Conservation (phyloP, 1,140 invertebrate genomes). For the Scaptomyza montana region DNA sequence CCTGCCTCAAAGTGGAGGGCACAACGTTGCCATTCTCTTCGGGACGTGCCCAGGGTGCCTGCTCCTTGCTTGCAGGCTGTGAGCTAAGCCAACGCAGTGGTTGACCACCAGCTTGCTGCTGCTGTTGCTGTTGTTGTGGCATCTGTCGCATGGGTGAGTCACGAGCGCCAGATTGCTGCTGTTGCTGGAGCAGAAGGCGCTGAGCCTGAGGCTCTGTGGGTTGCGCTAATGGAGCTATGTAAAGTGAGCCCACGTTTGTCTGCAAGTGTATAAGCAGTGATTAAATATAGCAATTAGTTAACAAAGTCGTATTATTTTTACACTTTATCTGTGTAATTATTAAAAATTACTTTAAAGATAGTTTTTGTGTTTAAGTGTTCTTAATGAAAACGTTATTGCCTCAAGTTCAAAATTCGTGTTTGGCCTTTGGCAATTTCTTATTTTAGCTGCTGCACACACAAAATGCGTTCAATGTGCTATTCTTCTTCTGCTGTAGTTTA, state of each 20-base stretch:
- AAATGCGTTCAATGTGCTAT: conserved; percentile 64
- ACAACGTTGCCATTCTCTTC: conserved; percentile 78
- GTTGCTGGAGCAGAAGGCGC: conserved; percentile 69
- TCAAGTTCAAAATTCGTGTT: conserved; percentile 81
- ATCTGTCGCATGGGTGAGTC: conserved; percentile 75
- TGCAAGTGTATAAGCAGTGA: conserved; percentile 8
- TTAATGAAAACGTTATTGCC: conserved; percentile 4
- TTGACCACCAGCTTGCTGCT: conserved; percentile 54
- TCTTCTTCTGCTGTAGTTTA: conserved; percentile 35
- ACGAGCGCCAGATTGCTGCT: conserved; percentile 55
- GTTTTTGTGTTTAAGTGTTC: not conserved
- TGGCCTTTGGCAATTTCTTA: conserved; percentile 65
- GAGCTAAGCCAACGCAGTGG: conserved; percentile 72
- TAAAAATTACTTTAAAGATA: too few relatives aligned
- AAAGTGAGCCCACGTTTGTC: conserved; percentile 81
- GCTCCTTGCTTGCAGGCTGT: conserved; percentile 68
- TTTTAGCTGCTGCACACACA: conserved; percentile 46
- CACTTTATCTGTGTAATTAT: too few relatives aligned
- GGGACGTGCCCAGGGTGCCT: conserved; percentile 77
- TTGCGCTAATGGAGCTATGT: conserved; percentile 76
- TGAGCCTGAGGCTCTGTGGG: conserved; percentile 77
- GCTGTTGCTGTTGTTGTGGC: conserved; percentile 50
- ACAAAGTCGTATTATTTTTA: too few relatives aligned
- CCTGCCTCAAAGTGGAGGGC: conserved; percentile 68
- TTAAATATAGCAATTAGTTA: too few relatives aligned